phyloP scores from a whole-genome alignment of 2,113 vertebrate genomes.

The Piprites chloris region DNA sequence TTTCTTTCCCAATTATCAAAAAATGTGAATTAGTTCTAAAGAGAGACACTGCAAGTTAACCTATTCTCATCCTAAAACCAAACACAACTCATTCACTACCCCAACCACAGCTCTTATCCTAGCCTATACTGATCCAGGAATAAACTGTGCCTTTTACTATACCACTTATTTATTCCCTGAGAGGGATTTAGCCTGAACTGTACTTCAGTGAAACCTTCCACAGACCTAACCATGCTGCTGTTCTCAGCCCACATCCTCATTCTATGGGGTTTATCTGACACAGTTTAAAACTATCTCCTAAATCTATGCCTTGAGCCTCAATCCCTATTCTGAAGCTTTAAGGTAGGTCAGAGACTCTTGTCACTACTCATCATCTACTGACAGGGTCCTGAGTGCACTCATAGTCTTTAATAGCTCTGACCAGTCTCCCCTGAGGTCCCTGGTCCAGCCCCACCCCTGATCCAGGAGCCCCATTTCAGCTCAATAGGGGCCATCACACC shows the following conservation, averaged over 20 bases:
- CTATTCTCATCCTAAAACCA: neutral
- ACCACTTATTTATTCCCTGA: neutral
- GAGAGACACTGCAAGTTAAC: neutral
- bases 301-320: neutral
- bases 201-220: neutral
- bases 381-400: neutral
- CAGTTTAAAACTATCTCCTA: neutral
- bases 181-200: neutral
- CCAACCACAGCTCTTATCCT: neutral
- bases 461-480: neutral
- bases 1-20: neutral
- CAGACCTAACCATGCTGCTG: neutral
- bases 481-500: accelerated
- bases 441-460: neutral
- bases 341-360: neutral
- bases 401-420: neutral
- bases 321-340: neutral
- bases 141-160: neutral
- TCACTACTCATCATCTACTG: neutral
- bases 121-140: neutral
- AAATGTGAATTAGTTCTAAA: neutral
- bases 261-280: neutral
- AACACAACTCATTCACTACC: neutral
- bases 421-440: neutral
- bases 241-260: neutral